Base-by-base conservation (phyloP, 2,113 vertebrate genomes). In the Scopus umbretta region DNA sequence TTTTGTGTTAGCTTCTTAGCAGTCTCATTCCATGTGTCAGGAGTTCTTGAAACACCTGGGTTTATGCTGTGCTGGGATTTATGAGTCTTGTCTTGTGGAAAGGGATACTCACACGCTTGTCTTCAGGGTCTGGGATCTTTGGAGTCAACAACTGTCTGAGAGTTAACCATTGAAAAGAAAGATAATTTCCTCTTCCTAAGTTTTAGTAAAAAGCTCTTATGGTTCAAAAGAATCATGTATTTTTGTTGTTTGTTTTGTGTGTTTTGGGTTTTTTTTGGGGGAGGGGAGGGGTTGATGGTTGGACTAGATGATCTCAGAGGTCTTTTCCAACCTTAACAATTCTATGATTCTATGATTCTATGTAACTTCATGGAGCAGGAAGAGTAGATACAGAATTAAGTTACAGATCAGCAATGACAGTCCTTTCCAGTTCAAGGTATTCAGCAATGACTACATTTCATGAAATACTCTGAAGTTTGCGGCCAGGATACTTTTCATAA, bases 41-140 rank as follows among this genome's bases (percentile, higher is more conserved):
- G 80, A 80, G 58, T 49, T 67, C 21, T 80, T 73, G 53, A 91
- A 91, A 93, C 34, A 34, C 16, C 53, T 8, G 6, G 3, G 5
- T 40, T 82, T 95, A 61, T n/a, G 72, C 42, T 73, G 40, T 30
- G 21, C 58, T 68, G 43, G 38, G 9, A 80, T 72, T 79, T 52
- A 38, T 25, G 19, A 81, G 40, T 49, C 71, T 56, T 38, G 29
- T 55, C 47, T 50, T 65, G 34, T 67, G 47, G n/a, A 67, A 78
- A 62, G 15, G 13, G 65, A 86, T 42, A 66, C 19, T 65, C 21
- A 47, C 1, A 11, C 0, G 0, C 55, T 65, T 65, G 26, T 47
- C 23, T 62, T 55, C 18, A 63, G 15, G 8, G 15, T 71, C 45
- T 87, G 50, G 38, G 49, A 55, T 82, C 34, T 85, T 59, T 18